A percentile compares a stretch with the other conserved stretches of the same genome.
Conservation (phyloP, 2,888 invertebrate genomes). For the Temnothorax unifasciatus region DNA sequence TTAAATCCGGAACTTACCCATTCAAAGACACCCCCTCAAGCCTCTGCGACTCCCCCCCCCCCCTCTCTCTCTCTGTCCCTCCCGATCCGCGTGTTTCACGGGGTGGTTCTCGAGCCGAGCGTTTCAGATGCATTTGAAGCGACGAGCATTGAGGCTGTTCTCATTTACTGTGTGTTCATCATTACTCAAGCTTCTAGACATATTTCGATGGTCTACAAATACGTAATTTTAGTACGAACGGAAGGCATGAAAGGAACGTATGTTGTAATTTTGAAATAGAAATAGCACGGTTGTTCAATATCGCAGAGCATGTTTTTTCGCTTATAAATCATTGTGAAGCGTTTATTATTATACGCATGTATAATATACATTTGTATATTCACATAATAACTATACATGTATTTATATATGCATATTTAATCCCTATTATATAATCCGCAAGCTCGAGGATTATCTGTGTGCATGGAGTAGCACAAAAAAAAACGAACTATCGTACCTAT, state of each 20-base stretch:
- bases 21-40: conserved; percentile 65
- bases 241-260: background rate
- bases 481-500: conserved; percentile 56
- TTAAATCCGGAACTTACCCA: conserved; percentile 71
- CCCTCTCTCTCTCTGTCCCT: conserved; percentile 1
- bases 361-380: too few species aligned
- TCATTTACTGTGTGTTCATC: background rate
- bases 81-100: conserved; percentile 29
- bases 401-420: conserved; percentile 43
- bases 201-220: background rate
- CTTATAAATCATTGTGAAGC: background rate
- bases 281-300: background rate
- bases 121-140: conserved; percentile 5
- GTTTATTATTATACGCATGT: background rate
- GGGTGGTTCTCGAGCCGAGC: conserved; percentile 32
- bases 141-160: background rate
- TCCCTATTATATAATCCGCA: conserved; percentile 61
- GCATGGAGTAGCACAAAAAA: conserved; percentile 55
- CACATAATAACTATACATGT: background rate
- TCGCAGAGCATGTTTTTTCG: background rate
- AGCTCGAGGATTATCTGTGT: conserved; percentile 60
- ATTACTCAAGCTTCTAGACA: background rate
- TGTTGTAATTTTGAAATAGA: background rate
- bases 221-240: background rate
- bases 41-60: conserved; percentile 47